Base-by-base conservation (phyloP, 2,888 invertebrate species). In the Stegana nigrithorax region DNA sequence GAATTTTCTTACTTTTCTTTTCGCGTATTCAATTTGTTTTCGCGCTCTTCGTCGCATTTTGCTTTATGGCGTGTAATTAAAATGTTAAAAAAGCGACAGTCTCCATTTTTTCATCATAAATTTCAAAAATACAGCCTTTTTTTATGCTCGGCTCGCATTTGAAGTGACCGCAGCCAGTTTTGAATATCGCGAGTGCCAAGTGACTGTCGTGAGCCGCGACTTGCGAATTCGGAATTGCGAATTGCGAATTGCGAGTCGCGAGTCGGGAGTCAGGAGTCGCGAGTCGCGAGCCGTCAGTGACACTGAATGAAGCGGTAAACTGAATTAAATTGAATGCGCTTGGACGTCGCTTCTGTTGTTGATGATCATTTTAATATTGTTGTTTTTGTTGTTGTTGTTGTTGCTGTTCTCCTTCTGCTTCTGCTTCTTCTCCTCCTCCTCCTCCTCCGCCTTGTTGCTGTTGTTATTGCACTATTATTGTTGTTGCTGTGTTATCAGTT, bases 21-120 rank as follows among this genome's bases (percentile, higher is more conserved):
- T 29, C 29, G 29, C 32, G 32, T n/a, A 12, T 8, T n/a, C 32
- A 2, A 12, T n/a, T 8, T 32, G 10, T 32, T n/a, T 4, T 2
- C 32, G 32, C n/a, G n/a, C 8, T 32, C 32, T 12, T 32, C 32
- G n/a, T 4, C 32, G 32, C 32, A 32, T 12, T 8, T 32, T 32
- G n/a, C 10, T 32, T n/a, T 12, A 32, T n/a, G 64, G 63, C 51
- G 63, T 75, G 79, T 79, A 78, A 75, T 75, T 75, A 78, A 75
- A 75, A 75, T 75, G 79, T 75, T 75, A 72, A 79, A 75, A 75
- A 75, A 78, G 75, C 73, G 75, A 75, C 75, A 75, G 75, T 75
- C 68, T 73, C 79, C 75, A 75, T 75, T 78, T 75, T 75, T 75
- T 79, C 79, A 75, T 77, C 75, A 75, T 75, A 75, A 75, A 75